A percentile compares a stretch with the other conserved stretches of the same genome.
Evolutionary conservation across 92 coral and sea anemone genomes (phyloP).

Genomic region (Zoanthus gigantus): DNA sequence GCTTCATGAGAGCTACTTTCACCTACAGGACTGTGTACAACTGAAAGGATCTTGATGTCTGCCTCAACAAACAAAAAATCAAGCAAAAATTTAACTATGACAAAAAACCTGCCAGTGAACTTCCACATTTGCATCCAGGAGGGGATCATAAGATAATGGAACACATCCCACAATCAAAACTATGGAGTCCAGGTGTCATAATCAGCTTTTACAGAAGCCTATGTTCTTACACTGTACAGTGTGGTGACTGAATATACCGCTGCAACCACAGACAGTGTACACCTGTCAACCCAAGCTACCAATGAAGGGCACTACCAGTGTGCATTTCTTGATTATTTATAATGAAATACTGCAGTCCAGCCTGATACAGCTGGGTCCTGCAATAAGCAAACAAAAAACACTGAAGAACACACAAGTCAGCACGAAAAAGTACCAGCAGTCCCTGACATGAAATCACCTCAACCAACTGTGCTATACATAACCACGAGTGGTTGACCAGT

Average conservation of each 20-base stretch:
- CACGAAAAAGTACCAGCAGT: constrained; percentile 15
- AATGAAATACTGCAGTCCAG: background rate
- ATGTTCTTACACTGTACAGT: constrained; percentile 54
- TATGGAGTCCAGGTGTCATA: constrained; percentile 30
- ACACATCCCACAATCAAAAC: constrained; percentile 48
- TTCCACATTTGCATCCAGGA: constrained; percentile 40
- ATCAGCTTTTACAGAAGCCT: constrained; percentile 42
- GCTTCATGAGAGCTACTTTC: background rate
- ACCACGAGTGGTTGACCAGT: constrained; percentile 35
- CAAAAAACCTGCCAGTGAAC: constrained; percentile 44
- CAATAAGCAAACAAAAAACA: constrained; percentile 17
- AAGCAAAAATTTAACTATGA: constrained; percentile 59
- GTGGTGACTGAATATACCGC: constrained; percentile 47
- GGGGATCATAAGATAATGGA: constrained; percentile 55
- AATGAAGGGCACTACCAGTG: background rate
- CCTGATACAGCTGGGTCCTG: constrained; percentile 31
- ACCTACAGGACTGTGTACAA: constrained; percentile 34
- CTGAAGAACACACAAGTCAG: constrained; percentile 19
- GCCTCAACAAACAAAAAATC: constrained; percentile 43
- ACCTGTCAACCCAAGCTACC: constrained; percentile 14
- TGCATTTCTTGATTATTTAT: background rate
- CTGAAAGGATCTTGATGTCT: constrained; percentile 30
- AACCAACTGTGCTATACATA: constrained; percentile 42
- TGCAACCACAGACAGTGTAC: constrained; percentile 28
- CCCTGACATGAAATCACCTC: constrained; percentile 31